These are phyloP conservation scores for Microplitis deprimator DNA, from an alignment of 2,888 invertebrate species.

Conservation along the genomic window DNA sequence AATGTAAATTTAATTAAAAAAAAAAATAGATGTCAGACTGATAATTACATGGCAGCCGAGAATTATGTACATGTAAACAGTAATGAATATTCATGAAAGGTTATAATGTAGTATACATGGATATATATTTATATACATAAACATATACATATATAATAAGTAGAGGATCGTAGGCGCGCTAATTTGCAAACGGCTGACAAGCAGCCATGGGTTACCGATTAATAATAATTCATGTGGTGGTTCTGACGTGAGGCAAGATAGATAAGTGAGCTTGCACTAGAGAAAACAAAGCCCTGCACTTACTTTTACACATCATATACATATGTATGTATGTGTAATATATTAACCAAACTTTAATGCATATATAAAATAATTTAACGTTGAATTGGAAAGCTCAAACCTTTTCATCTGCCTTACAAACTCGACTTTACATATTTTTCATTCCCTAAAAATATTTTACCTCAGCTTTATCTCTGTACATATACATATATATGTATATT, in stretches of 20 bases:
- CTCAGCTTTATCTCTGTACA: neutral
- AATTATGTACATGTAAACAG: constrained; percentile 44
- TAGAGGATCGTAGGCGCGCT: constrained; percentile 31
- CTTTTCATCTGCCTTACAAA: constrained; percentile 5
- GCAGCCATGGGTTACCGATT: constrained; percentile 32
- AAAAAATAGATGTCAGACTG: constrained; percentile 6
- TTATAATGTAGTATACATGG: constrained; percentile 22
- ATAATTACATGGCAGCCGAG: constrained; percentile 35
- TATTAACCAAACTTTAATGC: constrained; percentile 5
- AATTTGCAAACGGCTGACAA: constrained; percentile 42
- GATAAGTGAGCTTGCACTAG: constrained; percentile 16
- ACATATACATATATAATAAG: constrained; percentile 26
- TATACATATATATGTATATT: neutral
- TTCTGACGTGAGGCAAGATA: constrained; percentile 11
- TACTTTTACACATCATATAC: constrained; percentile 4
- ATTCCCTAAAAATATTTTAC: constrained; percentile 1
- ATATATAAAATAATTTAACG: constrained; percentile 9
- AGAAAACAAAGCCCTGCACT: neutral
- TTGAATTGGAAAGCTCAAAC: neutral
- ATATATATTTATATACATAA: constrained; percentile 9
- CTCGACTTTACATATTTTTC: constrained; percentile 31
- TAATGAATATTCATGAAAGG: constrained; percentile 48
- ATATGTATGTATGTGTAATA: neutral
- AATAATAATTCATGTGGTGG: constrained; percentile 41
- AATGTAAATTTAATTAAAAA: constrained; percentile 13